A percentile compares a stretch with the other conserved stretches of the same genome.
Evolutionary conservation across 2,888 invertebrate species (phyloP).

Genomic region (Leptothorax acervorum): DNA sequence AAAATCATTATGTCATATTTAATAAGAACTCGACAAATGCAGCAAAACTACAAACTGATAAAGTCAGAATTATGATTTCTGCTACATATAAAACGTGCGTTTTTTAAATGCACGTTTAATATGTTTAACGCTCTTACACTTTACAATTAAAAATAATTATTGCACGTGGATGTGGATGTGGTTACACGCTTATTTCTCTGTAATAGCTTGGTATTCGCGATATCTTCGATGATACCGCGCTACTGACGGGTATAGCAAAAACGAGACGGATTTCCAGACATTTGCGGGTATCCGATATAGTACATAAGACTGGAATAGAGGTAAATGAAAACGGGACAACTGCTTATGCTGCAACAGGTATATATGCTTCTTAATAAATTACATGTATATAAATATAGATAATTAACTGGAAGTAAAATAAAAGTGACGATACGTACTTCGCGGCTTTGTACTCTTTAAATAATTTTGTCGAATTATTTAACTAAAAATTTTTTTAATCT

Average conservation of each 20-base stretch:
- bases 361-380: slow-evolving; percentile 53
- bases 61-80: neutral
- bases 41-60: neutral
- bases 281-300: slow-evolving; percentile 89
- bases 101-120: neutral
- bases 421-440: neutral
- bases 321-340: slow-evolving; percentile 92
- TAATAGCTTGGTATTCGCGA: slow-evolving; percentile 90
- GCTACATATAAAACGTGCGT: neutral
- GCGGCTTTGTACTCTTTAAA: neutral
- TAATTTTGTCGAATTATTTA: slow-evolving; percentile 1
- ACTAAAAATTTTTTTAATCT: neutral
- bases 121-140: neutral
- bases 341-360: slow-evolving; percentile 91
- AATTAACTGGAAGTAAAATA: neutral
- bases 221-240: slow-evolving; percentile 90
- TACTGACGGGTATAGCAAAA: slow-evolving; percentile 89
- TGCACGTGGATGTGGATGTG: neutral
- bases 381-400: neutral
- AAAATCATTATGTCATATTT: neutral
- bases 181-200: neutral
- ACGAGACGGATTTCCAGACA: slow-evolving; percentile 86
- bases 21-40: neutral
- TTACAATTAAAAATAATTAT: neutral
- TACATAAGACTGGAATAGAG: slow-evolving; percentile 92